These are phyloP conservation scores for Redunca redunca DNA, from an alignment of 2,113 vertebrate species.

Conservation along the genomic window DNA sequence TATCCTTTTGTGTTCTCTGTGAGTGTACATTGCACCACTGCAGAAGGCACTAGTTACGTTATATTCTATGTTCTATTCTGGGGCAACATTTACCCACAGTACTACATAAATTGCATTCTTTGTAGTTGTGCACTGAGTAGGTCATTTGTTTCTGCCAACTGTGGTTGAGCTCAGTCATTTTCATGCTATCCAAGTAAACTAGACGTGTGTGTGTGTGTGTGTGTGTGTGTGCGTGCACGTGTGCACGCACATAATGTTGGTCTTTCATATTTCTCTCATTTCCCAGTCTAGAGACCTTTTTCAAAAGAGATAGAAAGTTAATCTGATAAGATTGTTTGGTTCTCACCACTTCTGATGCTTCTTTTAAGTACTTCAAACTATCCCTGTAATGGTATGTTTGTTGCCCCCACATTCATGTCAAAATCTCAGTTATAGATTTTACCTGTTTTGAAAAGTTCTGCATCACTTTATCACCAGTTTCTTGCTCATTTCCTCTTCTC, in stretches of 20 bases:
- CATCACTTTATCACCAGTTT: background rate
- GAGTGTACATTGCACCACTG: background rate
- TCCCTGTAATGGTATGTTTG: background rate
- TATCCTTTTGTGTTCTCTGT: background rate
- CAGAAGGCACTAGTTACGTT: background rate
- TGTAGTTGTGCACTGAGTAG: background rate
- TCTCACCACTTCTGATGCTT: background rate
- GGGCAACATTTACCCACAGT: background rate
- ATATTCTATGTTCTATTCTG: background rate
- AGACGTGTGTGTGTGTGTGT: background rate
- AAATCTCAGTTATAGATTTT: background rate
- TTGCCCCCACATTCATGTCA: background rate
- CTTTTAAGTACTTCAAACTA: background rate
- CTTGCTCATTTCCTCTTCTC: background rate
- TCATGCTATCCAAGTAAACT: background rate
- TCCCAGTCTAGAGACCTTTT: background rate
- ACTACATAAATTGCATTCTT: background rate
- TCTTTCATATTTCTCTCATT: background rate
- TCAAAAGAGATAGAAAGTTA: background rate
- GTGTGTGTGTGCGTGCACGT: fast-evolving
- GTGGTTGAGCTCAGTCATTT: background rate
- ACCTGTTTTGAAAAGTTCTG: background rate
- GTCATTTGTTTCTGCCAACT: background rate
- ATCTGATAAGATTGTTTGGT: background rate
- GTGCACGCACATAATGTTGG: fast-evolving